Evolutionary conservation across 2,888 invertebrate genomes (phyloP), one percentile per base, ranked within the genome.

Genomic region (Ophion obscuratus): DNA sequence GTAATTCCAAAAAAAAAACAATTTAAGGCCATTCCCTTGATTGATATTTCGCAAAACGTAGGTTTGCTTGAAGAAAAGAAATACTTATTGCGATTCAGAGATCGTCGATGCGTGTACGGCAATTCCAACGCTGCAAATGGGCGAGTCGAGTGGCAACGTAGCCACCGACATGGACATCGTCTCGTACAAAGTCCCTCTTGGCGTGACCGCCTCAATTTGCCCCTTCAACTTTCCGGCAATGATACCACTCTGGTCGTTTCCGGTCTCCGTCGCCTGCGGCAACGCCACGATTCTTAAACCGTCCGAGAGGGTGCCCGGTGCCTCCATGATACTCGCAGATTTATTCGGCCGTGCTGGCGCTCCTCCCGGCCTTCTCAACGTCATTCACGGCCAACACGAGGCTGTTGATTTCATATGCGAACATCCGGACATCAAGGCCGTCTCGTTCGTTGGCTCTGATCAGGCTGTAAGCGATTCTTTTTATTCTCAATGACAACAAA

Each of bases 161-260:
- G 97, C 99, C 6, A 98, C 97, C 91, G 98, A 99, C 93, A 99
- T 99, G 99, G 99, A 99, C 94, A 98, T 98, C 0, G 96, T 97
- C 89, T 98, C 98, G 11, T 97, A 98, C 94, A 97, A 98, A 89
- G 95, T 98, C 70, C 99, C 99, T 0, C 95, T 99, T 1, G 99
- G 99, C 64, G 98, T 99, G 2, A 97, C 97, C 27, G 98, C 97
- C 91, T 99, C 99, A 73, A 98, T 99, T 90, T 97, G 98, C n/a
- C 99, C 99, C 0, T 99, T 99, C 94, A 99, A 99, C 94, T 99
- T 99, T 94, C 99, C 99, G 0, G 99, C 99, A 47, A 99, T 99
- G 99, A 99, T 99, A 90, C 99, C 99, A 0, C 95, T 99, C 5
- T 99, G 99, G 99, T 97, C 97, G 96, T 97, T 97, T 96, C 97